phyloP scores from a whole-genome alignment of 2,113 vertebrate species.

The Orientallactaga bullata region DNA sequence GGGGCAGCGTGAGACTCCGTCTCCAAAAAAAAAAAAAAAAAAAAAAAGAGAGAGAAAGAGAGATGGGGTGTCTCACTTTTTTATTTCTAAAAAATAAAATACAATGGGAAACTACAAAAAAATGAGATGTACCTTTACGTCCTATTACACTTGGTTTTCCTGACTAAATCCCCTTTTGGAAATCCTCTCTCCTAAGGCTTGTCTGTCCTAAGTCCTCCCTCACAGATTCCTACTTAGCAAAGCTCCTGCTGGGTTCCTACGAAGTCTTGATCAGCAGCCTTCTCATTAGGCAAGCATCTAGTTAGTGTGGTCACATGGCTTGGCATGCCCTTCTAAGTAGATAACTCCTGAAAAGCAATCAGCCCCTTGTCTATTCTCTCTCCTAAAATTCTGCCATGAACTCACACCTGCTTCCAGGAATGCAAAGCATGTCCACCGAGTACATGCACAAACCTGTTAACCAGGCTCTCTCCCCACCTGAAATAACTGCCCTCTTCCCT shows the following conservation, averaged over 20 bases:
- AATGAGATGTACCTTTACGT: background rate
- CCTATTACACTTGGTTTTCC: conserved; percentile 17
- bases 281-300: background rate
- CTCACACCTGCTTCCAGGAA: background rate
- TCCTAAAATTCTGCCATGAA: background rate
- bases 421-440: background rate
- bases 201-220: background rate
- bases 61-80: too few species aligned
- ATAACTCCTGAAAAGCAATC: background rate
- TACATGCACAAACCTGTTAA: background rate
- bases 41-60: too few species aligned
- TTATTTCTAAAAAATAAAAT: too few species aligned
- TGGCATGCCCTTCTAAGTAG: background rate
- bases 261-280: background rate
- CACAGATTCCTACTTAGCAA: background rate
- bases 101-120: conserved; percentile 20
- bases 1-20: too few species aligned
- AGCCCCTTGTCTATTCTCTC: background rate
- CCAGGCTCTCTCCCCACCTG: background rate
- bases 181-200: background rate
- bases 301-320: background rate
- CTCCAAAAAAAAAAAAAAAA: too few species aligned
- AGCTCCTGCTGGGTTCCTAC: background rate
- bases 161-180: background rate
- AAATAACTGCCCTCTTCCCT: background rate